A percentile compares a stretch with the other conserved stretches of the same genome.
phyloP scores from a whole-genome alignment of 2,888 invertebrate genomes.

The Protophormia terraenovae region DNA sequence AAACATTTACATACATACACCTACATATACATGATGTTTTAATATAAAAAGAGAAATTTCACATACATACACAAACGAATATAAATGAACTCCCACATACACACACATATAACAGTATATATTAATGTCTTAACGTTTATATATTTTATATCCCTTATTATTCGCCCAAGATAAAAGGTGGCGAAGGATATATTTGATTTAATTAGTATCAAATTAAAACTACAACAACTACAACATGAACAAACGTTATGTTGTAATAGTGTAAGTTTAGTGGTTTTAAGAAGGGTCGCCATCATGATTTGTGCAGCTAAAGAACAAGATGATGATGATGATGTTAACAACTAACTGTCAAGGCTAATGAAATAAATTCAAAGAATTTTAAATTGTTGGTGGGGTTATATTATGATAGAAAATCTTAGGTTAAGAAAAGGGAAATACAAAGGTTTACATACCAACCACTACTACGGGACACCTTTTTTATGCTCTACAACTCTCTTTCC shows the following conservation, averaged over 20 bases:
- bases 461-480: too few species aligned
- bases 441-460: too few species aligned
- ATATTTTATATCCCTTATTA: conserved; percentile 27
- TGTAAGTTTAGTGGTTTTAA: neutral
- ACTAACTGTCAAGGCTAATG: neutral
- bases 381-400: too few species aligned
- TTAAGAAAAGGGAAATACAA: too few species aligned
- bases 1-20: conserved; percentile 39
- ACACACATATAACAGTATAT: neutral
- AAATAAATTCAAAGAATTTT: too few species aligned
- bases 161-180: conserved; percentile 3
- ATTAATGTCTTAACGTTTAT: conserved; percentile 45
- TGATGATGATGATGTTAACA: too few species aligned
- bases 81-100: conserved; percentile 24
- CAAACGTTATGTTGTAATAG: too few species aligned
- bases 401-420: too few species aligned
- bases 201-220: conserved; percentile 59
- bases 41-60: neutral
- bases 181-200: conserved; percentile 53
- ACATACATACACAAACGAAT: neutral
- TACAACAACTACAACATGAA: neutral
- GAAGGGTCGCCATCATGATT: too few species aligned
- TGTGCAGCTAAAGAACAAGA: neutral
- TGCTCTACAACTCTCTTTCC: too few species aligned
- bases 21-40: neutral